Conservation (phyloP, 2,888 invertebrate species). For the Anthoptus insignis region DNA sequence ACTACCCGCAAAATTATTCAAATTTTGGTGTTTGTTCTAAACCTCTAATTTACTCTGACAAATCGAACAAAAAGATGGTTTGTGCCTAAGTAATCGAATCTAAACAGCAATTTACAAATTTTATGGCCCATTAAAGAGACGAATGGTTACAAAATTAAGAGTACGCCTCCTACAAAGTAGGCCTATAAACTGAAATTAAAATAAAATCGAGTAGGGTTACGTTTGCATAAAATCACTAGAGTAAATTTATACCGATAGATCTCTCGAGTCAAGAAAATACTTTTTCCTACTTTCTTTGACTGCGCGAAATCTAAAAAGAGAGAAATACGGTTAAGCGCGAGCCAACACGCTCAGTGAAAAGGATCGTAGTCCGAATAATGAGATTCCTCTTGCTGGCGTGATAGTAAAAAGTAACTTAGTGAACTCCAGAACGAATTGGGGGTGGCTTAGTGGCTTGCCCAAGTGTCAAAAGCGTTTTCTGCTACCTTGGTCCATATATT, state of each 20-base stretch:
- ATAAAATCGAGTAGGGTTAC: slow-evolving; percentile 6
- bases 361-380: background rate
- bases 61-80: slow-evolving; percentile 14
- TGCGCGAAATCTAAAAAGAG: background rate
- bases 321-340: background rate
- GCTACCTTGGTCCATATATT: too few species aligned
- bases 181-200: slow-evolving; percentile 17
- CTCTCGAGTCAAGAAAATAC: background rate
- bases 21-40: slow-evolving; percentile 3
- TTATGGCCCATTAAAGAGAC: slow-evolving; percentile 28
- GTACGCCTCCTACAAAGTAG: background rate
- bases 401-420: too few species aligned
- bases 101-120: slow-evolving; percentile 31
- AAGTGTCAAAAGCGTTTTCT: too few species aligned
- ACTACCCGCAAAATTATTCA: background rate
- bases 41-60: slow-evolving; percentile 6
- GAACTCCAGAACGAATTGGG: too few species aligned
- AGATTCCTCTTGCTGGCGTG: too few species aligned
- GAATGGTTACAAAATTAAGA: slow-evolving; percentile 16
- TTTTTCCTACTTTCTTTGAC: slow-evolving; percentile 13
- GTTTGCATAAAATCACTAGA: slow-evolving; percentile 5
- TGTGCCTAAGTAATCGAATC: slow-evolving; percentile 18
- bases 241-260: background rate
- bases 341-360: background rate
- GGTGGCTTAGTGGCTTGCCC: too few species aligned